phyloP scores from a whole-genome alignment of 2,797 vertebrate species.

The Champsocephalus esox region DNA sequence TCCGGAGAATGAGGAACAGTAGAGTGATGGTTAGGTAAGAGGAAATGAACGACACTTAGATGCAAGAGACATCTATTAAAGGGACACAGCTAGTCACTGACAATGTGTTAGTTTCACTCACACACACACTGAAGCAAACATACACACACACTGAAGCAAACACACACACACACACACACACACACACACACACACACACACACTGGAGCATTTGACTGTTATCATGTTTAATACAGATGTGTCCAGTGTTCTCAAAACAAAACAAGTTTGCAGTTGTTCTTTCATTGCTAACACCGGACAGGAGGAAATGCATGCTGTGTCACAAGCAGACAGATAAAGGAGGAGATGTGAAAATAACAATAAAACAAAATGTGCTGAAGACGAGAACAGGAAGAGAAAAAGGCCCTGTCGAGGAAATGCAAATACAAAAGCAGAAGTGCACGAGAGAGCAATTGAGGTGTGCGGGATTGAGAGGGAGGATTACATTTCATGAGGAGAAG shows the following conservation, averaged over 20 bases:
- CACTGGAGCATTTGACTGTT: no score
- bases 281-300: background rate
- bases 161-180: background rate
- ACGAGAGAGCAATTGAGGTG: constrained; percentile 26
- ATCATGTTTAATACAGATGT: background rate
- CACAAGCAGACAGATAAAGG: background rate
- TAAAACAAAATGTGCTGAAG: constrained; percentile 22
- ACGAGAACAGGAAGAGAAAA: constrained; percentile 68
- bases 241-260: constrained; percentile 15
- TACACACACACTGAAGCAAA: background rate
- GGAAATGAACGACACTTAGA: constrained; percentile 29
- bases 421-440: constrained; percentile 64
- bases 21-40: constrained; percentile 11
- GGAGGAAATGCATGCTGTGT: constrained; percentile 10
- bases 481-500: constrained; percentile 11
- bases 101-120: background rate
- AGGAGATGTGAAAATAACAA: constrained; percentile 35
- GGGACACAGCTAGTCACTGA: background rate
- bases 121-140: background rate
- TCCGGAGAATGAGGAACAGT: constrained; percentile 1
- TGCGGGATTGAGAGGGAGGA: background rate
- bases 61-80: background rate
- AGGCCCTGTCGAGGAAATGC: constrained; percentile 53
- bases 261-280: constrained; percentile 28
- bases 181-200: no score